Evolutionary conservation across 2,797 vertebrate species (phyloP), one percentile per base, ranked within the genome.

Genomic region (Channallabes apus): DNA sequence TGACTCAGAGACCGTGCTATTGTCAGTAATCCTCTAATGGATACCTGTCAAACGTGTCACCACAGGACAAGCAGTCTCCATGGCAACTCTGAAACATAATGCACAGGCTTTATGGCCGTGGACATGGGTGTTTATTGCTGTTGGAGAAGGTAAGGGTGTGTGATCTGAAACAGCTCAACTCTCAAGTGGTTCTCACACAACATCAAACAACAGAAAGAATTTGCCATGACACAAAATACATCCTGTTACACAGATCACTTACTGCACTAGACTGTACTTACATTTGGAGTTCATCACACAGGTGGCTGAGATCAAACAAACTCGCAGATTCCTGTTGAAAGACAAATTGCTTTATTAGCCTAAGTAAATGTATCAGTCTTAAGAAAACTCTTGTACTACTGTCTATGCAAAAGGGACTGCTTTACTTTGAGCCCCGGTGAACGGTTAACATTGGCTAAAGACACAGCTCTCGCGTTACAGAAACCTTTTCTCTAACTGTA

Each of bases 261-360:
- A 20, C 18, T 54, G 38, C 77, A 77, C 29, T 46, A 29, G 14
- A 75, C 71, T 41, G 11, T 51, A 88, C 87, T 86, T 82, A 90
- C 89, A 90, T 90, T 83, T 88, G 83, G 71, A 69, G 56, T n/a
- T 84, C 87, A 90, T 90, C 77, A 84, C 86, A 79, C 76, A 54
- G 67, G 69, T 86, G 62, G 35, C 35, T 62, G 59, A 17, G 54
- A 32, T 67, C 82, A 82, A 84, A 68, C 82, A 75, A 84, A 61
- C 61, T 20, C 51, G 32, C 75, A 73, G 71, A 18, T 62, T 82
- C 82, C 89, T 90, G 89, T 82, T 61, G 59, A 89, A 88, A 86
- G 32, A 88, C 69, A 69, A 78, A 82, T 51, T 77, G 61, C 11
- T 72, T 80, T 54, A 79, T 84, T 84, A 88, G 51, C 54, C 80